Percentiles rank a stretch among this genome's conserved stretches.
phyloP scores from a whole-genome alignment of 2,888 invertebrate genomes.

The Eretmocerus hayati region DNA sequence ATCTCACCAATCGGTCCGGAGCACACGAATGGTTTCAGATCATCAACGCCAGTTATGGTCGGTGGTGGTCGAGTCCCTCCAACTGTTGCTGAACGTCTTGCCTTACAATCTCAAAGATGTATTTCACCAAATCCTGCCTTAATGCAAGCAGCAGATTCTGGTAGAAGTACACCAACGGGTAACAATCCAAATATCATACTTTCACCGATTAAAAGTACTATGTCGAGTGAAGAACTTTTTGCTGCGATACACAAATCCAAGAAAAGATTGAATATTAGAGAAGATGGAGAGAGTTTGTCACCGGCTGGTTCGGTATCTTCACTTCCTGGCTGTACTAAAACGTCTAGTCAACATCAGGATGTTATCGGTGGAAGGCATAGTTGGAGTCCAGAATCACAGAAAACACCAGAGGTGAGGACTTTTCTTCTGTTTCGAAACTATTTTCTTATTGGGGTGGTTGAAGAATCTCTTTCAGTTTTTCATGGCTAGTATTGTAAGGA shows the following conservation, averaged over 20 bases:
- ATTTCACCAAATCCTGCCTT: slow-evolving; percentile 20
- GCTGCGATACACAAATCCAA: slow-evolving; percentile 73
- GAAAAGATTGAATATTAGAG: slow-evolving; percentile 63
- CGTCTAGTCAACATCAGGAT: slow-evolving; percentile 45
- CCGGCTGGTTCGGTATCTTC: slow-evolving; percentile 44
- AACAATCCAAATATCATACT: slow-evolving; percentile 39
- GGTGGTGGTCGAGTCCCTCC: slow-evolving; percentile 29
- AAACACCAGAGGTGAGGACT: slow-evolving; percentile 32
- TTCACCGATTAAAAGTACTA: slow-evolving; percentile 64
- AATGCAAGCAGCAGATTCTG: slow-evolving; percentile 25
- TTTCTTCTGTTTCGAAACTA: not conserved
- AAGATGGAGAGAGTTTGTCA: slow-evolving; percentile 47
- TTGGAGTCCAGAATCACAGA: slow-evolving; percentile 55
- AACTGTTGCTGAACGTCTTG: slow-evolving; percentile 36
- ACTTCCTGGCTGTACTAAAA: too few species aligned
- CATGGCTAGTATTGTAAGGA: too few species aligned
- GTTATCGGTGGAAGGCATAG: slow-evolving; percentile 51
- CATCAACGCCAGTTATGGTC: slow-evolving; percentile 37
- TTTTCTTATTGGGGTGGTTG: not conserved
- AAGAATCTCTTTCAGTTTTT: too few species aligned
- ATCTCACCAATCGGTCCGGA: slow-evolving; percentile 39
- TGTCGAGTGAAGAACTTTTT: slow-evolving; percentile 73
- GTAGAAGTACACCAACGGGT: slow-evolving; percentile 35
- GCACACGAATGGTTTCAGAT: slow-evolving; percentile 31
- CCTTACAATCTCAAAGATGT: slow-evolving; percentile 27